Evolutionary conservation across 2,888 invertebrate species (phyloP).

Genomic region (Microplitis manilae): DNA sequence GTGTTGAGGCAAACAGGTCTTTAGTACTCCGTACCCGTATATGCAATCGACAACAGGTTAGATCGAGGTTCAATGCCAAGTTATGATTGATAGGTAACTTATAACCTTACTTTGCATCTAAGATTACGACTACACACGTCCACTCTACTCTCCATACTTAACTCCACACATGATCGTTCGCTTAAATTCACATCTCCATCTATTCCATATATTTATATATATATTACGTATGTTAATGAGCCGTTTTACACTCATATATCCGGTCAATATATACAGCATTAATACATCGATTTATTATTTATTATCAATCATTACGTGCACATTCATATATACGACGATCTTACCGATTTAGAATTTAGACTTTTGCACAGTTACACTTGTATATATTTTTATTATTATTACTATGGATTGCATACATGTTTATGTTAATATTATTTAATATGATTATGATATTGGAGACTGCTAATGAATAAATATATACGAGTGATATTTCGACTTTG

Average conservation of each 20-base stretch:
- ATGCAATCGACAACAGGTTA: constrained; percentile 22
- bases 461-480: background rate
- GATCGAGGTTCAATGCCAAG: constrained; percentile 65
- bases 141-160: constrained; percentile 52
- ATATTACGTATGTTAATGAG: constrained; percentile 59
- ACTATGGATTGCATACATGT: background rate
- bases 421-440: background rate
- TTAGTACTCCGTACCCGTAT: background rate
- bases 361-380: background rate
- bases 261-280: constrained; percentile 40
- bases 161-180: constrained; percentile 47
- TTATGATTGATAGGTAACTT: constrained; percentile 67
- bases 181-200: too few relatives aligned
- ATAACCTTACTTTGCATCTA: constrained; percentile 66
- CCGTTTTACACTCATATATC: constrained; percentile 31
- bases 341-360: background rate
- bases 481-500: background rate
- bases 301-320: background rate
- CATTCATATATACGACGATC: background rate
- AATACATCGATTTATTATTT: background rate
- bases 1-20: constrained; percentile 1
- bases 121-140: constrained; percentile 52
- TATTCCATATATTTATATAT: too few relatives aligned
- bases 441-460: background rate
- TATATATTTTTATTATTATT: background rate